Evolutionary conservation across 2,797 vertebrate species (phyloP), one percentile per base, ranked within the genome.

Genomic region (Menidia menidia): DNA sequence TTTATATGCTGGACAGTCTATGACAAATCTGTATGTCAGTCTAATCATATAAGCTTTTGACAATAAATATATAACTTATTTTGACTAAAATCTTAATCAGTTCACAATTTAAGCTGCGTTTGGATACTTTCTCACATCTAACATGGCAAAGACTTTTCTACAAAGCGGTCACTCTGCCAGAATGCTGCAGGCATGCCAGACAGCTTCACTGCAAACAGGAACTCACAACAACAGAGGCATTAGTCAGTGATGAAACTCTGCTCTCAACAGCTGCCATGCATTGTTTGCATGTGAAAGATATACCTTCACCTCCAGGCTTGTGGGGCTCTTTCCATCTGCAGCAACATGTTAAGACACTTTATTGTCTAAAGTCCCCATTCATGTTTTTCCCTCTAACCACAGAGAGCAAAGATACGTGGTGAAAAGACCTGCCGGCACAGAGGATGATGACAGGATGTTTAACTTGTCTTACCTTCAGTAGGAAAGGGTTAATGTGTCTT

Each of bases 291-390:
- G 80, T 89, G 73, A 83, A 84, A 72, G 60, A 62, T 52, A 86
- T 73, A 73, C 72, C 70, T 84, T 77, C 19, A 59, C 82, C 89
- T 87, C 25, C 60, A 81, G 90, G 88, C 87, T 50, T 51, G 12
- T 60, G 50, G 45, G 59, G 71, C 74, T 78, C 63, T 53, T 82
- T 89, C 82, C 84, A 85, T 80, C 74, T 82, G 87, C 57, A 32
- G 82, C 76, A 71, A 86, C 86, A 88, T 83, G 88, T 90, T 89
- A 80, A 80, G 78, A 69, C 59, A 4, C 61, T 80, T 85, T 48
- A 81, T 87, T 89, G 82, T 90, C 71, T 88, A 73, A 16, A 43
- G 55, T 81, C 66, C 79, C 82, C 74, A 56, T 81, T 88, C 64
- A 61, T 84, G 75, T 80, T 35, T 74, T 81, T 35, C 51, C 25